A percentile compares a stretch with the other conserved stretches of the same genome.
These are phyloP conservation scores for Drosophila multiciliata DNA, from an alignment of 2,888 invertebrate genomes.

Conservation along the genomic window DNA sequence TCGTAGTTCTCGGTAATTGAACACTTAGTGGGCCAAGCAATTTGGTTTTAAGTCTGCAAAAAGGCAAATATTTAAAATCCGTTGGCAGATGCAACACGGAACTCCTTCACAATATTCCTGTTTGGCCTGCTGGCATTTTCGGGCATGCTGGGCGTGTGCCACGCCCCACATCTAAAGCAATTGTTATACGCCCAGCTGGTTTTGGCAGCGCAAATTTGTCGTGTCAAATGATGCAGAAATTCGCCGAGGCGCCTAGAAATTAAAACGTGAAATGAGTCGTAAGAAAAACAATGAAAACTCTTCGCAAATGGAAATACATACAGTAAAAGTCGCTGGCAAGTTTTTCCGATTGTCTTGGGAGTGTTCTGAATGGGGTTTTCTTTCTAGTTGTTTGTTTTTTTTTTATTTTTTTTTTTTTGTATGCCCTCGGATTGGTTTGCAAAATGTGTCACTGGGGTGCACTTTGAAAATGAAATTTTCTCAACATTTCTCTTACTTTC, in stretches of 20 bases:
- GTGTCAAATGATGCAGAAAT: conserved; percentile 76
- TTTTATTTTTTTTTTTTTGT: neutral
- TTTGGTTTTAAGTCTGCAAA: conserved; percentile 65
- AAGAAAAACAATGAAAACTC: conserved; percentile 81
- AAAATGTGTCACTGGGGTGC: conserved; percentile 81
- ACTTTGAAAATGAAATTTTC: conserved; percentile 80
- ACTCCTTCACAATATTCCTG: conserved; percentile 39
- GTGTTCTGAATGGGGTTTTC: conserved; percentile 12
- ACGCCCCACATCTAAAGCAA: conserved; percentile 26
- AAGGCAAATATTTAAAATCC: conserved; percentile 69
- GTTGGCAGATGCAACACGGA: conserved; percentile 32
- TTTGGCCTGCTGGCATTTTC: neutral
- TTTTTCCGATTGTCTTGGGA: conserved; percentile 75
- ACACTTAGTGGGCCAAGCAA: conserved; percentile 76
- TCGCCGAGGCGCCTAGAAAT: conserved; percentile 71
- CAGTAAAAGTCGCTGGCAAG: conserved; percentile 59
- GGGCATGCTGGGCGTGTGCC: neutral
- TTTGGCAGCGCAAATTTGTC: conserved; percentile 68
- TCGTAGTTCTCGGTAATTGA: conserved; percentile 65
- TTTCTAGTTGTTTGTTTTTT: neutral
- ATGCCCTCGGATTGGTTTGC: conserved; percentile 24
- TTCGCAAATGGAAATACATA: conserved; percentile 44
- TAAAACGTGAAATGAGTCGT: conserved; percentile 82
- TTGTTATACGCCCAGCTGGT: conserved; percentile 44
- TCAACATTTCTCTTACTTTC: conserved; percentile 31